Conservation (phyloP, 2,888 invertebrate species). For the Onthophagus sagittarius region DNA sequence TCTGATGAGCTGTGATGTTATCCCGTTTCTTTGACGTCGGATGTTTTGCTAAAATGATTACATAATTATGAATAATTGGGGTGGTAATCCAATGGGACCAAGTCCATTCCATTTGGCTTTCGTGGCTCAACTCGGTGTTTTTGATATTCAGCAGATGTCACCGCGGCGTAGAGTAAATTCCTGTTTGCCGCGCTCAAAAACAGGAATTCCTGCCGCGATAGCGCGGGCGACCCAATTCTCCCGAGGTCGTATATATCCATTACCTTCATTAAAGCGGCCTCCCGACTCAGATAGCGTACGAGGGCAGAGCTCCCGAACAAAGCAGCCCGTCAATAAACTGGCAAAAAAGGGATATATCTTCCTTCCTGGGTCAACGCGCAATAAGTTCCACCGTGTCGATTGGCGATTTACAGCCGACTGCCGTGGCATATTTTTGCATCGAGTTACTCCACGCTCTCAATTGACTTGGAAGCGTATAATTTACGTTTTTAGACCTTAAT, state of each 20-base stretch:
- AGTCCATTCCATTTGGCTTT: neutral
- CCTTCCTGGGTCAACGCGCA: neutral
- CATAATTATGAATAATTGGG: no score
- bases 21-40: no score
- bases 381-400: neutral
- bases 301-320: neutral
- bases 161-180: neutral
- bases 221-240: neutral
- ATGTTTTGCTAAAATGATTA: no score
- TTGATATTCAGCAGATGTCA: neutral
- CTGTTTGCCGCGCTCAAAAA: neutral
- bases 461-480: neutral
- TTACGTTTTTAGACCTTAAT: neutral
- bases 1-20: no score
- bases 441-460: neutral
- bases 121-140: neutral
- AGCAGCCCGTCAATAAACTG: neutral
- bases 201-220: neutral
- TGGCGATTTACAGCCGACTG: neutral
- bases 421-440: neutral
- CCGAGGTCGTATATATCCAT: neutral
- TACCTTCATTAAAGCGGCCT: neutral
- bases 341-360: neutral
- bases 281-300: neutral
- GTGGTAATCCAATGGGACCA: neutral